Conservation (phyloP, 2,888 invertebrate genomes). For the Eilema depressum region DNA sequence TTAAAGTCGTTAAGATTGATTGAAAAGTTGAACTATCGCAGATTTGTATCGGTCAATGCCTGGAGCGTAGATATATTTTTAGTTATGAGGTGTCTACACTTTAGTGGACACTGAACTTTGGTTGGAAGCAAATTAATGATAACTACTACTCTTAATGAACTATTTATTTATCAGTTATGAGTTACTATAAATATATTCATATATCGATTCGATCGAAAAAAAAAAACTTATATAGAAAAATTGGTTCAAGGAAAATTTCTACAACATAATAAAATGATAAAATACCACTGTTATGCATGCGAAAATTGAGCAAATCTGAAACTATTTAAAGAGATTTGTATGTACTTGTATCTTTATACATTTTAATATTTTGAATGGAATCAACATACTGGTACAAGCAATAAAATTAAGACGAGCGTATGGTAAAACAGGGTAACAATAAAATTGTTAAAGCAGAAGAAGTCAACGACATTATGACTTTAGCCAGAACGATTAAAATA, state of each 20-base stretch:
- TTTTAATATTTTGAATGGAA: not conserved
- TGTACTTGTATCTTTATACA: not conserved
- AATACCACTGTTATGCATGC: too few species aligned
- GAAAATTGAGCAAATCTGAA: too few species aligned
- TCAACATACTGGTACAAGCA: not conserved
- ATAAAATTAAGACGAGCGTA: not conserved
- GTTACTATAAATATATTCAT: too few species aligned
- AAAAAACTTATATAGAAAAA: too few species aligned
- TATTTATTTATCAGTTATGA: too few species aligned
- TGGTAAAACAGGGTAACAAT: too few species aligned
- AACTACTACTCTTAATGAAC: not conserved
- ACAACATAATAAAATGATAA: too few species aligned
- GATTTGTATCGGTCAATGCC: constrained; percentile 38
- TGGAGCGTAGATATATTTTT: constrained; percentile 30
- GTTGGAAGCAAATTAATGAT: constrained; percentile 18
- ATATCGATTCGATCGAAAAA: too few species aligned
- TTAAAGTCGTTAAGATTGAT: constrained; percentile 33
- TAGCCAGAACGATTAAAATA: not conserved
- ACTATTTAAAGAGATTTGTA: too few species aligned
- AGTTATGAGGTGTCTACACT: constrained; percentile 17
- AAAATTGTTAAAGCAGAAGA: not conserved
- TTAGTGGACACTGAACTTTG: constrained; percentile 31
- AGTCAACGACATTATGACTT: not conserved
- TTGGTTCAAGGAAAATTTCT: too few species aligned
- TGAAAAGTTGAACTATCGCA: constrained; percentile 24